Base-by-base conservation (phyloP, 2,113 vertebrate genomes). In the Vicugna pacos region DNA sequence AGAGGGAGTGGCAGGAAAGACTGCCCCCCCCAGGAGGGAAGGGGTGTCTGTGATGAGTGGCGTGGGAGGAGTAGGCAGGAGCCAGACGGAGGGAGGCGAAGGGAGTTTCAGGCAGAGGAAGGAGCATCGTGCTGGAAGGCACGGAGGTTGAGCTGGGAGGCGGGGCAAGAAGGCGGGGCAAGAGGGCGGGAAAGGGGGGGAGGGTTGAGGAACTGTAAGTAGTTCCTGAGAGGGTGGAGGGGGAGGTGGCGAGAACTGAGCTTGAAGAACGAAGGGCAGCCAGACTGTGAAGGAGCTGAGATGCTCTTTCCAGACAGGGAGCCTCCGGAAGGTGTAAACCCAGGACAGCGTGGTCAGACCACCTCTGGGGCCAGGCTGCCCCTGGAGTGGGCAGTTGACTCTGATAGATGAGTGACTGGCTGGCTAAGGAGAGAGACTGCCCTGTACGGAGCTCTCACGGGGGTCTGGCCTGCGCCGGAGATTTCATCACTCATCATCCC, bases 41-140 rank as follows among this genome's bases (percentile, higher is more conserved):
- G n/a, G 81, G 32, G 32, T 4, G 35, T 30, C 38, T 60, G 73
- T 64, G 65, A 14, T 14, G 28, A 38, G 26, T 13, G 0, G 3
- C 7, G 54, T 38, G 50, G 91, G 85, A 88, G 69, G 80, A 73
- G 87, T 50, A 52, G 84, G 58, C 76, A 6, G 17, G 19, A 56
- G 32, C 48, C 87, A 96, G 80, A 75, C n/a, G 2, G 4, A 30
- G 69, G 64, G 79, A 26, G 17, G 79, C 35, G 58, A 38, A 28
- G 69, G 81, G 91, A 82, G 62, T 82, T 89, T 76, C 35, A 42
- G 56, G 75, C 46, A 11, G 20, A 13, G 42, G 80, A 72, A 92
- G 54, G 79, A 77, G 86, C 38, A 19, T 3, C 10, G 1, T 14
- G 70, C 38, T 46, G 15, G 42, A 13, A 62, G 58, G 50, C 73